These are phyloP conservation scores for Dolichoris vasculosae DNA, from an alignment of 1,140 invertebrate species.

Conservation along the genomic window DNA sequence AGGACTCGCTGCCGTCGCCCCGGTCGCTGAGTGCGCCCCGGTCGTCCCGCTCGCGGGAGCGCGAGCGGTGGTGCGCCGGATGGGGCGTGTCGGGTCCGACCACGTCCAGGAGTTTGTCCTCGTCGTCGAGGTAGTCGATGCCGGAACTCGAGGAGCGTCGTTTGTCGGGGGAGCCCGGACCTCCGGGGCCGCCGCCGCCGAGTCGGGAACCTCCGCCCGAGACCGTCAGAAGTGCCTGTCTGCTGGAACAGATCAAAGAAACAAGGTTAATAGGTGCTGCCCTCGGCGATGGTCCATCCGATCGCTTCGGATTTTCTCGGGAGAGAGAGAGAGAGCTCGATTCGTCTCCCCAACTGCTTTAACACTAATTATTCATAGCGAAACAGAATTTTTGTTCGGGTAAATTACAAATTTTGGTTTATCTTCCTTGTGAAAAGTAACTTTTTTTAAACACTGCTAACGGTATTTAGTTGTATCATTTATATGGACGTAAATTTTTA, in stretches of 20 bases:
- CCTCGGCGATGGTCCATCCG: neutral
- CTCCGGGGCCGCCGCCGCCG: slow-evolving; percentile 78
- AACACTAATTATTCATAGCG: neutral
- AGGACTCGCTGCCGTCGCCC: slow-evolving; percentile 73
- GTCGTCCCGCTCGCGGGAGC: slow-evolving; percentile 69
- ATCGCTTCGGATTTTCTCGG: too few relatives aligned
- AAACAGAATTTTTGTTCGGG: neutral
- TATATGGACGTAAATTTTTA: neutral
- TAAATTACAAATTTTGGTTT: too few relatives aligned
- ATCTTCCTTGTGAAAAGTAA: too few relatives aligned
- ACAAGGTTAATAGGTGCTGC: neutral
- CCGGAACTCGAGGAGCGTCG: slow-evolving; percentile 77
- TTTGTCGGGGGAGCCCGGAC: slow-evolving; percentile 85
- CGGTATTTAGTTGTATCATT: neutral
- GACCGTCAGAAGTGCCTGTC: slow-evolving; percentile 73
- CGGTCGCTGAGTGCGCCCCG: slow-evolving; percentile 72
- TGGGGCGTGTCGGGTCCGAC: slow-evolving; percentile 88
- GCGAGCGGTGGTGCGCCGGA: slow-evolving; percentile 74
- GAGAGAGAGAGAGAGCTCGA: too few relatives aligned
- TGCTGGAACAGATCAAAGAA: slow-evolving; percentile 79
- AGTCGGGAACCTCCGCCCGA: slow-evolving; percentile 71
- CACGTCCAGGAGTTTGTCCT: slow-evolving; percentile 91
- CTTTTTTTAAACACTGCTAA: too few relatives aligned
- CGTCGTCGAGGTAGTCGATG: slow-evolving; percentile 81
- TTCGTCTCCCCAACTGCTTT: too few relatives aligned